A percentile compares a stretch with the other conserved stretches of the same genome.
These are phyloP conservation scores for Plumapathes pennacea DNA, from an alignment of 92 coral and sea anemone genomes.

Conservation along the genomic window DNA sequence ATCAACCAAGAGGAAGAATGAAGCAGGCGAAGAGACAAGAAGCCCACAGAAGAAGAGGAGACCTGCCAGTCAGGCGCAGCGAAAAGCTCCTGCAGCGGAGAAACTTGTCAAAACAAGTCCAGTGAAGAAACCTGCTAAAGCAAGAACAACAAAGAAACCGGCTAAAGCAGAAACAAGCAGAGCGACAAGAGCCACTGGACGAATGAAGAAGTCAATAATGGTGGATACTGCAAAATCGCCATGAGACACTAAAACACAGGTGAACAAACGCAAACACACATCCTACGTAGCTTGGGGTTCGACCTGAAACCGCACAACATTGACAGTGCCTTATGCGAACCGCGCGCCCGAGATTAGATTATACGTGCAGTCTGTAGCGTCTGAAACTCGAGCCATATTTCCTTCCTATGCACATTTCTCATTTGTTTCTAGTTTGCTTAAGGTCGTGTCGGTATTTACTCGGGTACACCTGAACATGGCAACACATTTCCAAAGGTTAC, in stretches of 20 bases:
- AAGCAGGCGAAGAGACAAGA: conserved; percentile 2
- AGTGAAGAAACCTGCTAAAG: neutral
- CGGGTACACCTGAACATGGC: too few species aligned
- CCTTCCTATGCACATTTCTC: too few species aligned
- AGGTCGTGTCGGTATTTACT: too few species aligned
- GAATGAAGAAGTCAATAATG: conserved; percentile 14
- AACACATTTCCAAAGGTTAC: too few species aligned
- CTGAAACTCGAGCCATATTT: too few species aligned
- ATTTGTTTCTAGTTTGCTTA: too few species aligned
- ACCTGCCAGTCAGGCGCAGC: conserved; percentile 5
- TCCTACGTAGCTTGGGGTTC: conserved; percentile 10
- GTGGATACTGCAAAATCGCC: conserved; percentile 55
- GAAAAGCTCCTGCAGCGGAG: too few species aligned
- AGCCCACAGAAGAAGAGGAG: conserved; percentile 5
- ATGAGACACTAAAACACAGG: conserved; percentile 7
- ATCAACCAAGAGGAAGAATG: conserved; percentile 17
- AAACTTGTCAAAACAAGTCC: conserved; percentile 16
- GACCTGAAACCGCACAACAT: conserved; percentile 4
- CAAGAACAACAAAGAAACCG: neutral
- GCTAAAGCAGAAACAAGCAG: conserved; percentile 10
- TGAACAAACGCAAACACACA: conserved; percentile 10
- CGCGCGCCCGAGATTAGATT: too few species aligned
- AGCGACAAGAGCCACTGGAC: conserved; percentile 2
- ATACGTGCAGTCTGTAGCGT: too few species aligned
- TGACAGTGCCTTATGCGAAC: too few species aligned